phyloP scores from a whole-genome alignment of 1,140 invertebrate genomes.

The Apis laboriosa region DNA sequence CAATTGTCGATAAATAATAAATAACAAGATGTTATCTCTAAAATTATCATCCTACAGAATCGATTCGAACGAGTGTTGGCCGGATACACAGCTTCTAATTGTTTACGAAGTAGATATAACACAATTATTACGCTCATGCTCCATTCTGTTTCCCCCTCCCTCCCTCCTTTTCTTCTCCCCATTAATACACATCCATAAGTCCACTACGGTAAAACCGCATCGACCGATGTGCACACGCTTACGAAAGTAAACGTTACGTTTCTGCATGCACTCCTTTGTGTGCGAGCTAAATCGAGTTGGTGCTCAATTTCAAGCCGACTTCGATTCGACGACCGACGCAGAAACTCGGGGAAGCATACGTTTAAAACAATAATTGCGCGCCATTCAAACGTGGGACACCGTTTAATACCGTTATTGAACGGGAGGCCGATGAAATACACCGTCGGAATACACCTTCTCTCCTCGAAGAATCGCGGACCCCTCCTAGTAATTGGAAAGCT shows the following conservation, averaged over 20 bases:
- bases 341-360: conserved; percentile 20
- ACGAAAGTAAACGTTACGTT: conserved; percentile 23
- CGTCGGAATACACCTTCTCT: not conserved
- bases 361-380: conserved; percentile 41
- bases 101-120: conserved; percentile 7
- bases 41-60: too few species aligned
- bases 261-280: conserved; percentile 30
- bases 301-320: conserved; percentile 24
- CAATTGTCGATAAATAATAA: too few species aligned
- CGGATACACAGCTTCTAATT: not conserved
- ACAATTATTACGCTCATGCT: conserved; percentile 18
- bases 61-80: too few species aligned
- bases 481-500: not conserved
- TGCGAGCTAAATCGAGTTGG: conserved; percentile 37
- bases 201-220: conserved; percentile 21
- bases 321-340: conserved; percentile 23
- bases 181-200: conserved; percentile 17
- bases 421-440: not conserved
- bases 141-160: not conserved
- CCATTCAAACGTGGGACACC: conserved; percentile 27
- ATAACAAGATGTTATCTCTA: not conserved
- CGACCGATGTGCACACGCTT: conserved; percentile 15
- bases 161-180: not conserved
- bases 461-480: not conserved
- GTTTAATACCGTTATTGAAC: conserved; percentile 20